Evolutionary conservation across 2,888 invertebrate species (phyloP).

Genomic region (Smittia sp.): DNA sequence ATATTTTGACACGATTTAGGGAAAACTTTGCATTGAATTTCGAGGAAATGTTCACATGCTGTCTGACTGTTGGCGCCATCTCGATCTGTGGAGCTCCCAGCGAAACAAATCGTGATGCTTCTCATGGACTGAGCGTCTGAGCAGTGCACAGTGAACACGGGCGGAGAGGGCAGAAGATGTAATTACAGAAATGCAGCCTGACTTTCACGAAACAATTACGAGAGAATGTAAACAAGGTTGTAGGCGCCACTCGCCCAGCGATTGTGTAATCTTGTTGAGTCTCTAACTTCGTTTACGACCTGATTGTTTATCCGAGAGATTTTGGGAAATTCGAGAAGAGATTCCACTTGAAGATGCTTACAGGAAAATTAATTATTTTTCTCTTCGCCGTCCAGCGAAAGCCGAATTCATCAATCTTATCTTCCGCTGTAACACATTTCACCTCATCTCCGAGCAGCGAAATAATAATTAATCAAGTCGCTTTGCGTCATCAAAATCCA

Average conservation of each 20-base stretch:
- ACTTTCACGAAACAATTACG: conserved; percentile 7
- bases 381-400: background rate
- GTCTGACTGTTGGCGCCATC: too few relatives aligned
- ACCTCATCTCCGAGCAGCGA: background rate
- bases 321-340: too few relatives aligned
- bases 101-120: too few relatives aligned
- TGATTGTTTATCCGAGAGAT: too few relatives aligned
- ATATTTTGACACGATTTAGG: too few relatives aligned
- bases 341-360: background rate
- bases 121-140: too few relatives aligned
- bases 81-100: too few relatives aligned
- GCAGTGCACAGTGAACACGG: too few relatives aligned
- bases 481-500: conserved; percentile 38
- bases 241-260: conserved; percentile 4
- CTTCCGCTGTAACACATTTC: background rate
- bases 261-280: background rate
- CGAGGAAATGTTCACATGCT: too few relatives aligned
- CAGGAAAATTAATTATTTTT: too few relatives aligned
- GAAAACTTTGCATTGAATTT: too few relatives aligned
- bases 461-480: conserved; percentile 39
- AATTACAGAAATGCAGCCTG: conserved; percentile 38
- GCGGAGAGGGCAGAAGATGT: conserved; percentile 12
- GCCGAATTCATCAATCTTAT: conserved; percentile 22
- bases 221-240: background rate
- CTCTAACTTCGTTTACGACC: too few relatives aligned